phyloP scores from a whole-genome alignment of 2,888 invertebrate genomes.

The Drosophila sordidula region DNA sequence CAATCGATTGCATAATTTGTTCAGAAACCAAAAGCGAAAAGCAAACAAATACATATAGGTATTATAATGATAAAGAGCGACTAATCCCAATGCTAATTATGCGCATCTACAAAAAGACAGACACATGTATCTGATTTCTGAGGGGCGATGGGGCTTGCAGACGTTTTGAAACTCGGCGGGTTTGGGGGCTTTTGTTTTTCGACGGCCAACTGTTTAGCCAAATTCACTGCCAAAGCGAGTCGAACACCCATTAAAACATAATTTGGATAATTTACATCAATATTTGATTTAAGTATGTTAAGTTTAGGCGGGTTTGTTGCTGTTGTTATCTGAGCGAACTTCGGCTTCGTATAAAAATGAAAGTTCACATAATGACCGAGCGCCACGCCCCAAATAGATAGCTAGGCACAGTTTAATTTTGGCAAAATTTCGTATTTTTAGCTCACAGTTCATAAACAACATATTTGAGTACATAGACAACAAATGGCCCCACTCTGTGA shows the following conservation, averaged over 20 bases:
- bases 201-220: slow-evolving; percentile 2
- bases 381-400: slow-evolving; percentile 44
- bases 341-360: slow-evolving; percentile 35
- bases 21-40: slow-evolving; percentile 23
- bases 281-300: slow-evolving; percentile 13
- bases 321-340: slow-evolving; percentile 3
- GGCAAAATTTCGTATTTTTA: neutral
- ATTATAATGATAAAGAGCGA: slow-evolving; percentile 70
- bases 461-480: neutral
- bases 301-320: neutral
- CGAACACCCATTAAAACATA: slow-evolving; percentile 62
- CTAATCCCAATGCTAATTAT: slow-evolving; percentile 73
- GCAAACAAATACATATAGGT: slow-evolving; percentile 21
- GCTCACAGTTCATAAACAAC: neutral
- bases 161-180: neutral
- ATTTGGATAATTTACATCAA: slow-evolving; percentile 60
- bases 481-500: slow-evolving; percentile 40
- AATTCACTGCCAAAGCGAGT: slow-evolving; percentile 32
- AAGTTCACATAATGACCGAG: slow-evolving; percentile 33
- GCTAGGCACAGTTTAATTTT: neutral
- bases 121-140: slow-evolving; percentile 7
- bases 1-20: slow-evolving; percentile 50
- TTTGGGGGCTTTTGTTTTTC: neutral
- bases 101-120: slow-evolving; percentile 55
- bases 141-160: neutral